These are phyloP conservation scores for Dipodomys stephensi DNA, from an alignment of 2,113 vertebrate genomes.

Conservation along the genomic window DNA sequence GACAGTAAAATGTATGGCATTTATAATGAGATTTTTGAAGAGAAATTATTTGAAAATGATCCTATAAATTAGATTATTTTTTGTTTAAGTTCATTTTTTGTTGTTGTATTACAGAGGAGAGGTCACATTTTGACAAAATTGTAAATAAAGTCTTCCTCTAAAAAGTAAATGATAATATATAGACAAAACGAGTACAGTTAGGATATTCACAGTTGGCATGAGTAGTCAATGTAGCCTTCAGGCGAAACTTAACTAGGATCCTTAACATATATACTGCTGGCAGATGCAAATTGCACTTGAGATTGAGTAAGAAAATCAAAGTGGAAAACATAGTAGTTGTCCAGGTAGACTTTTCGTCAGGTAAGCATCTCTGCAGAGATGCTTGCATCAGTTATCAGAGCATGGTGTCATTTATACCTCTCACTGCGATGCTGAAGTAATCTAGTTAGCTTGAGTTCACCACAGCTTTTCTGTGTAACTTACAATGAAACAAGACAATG, in stretches of 20 bases:
- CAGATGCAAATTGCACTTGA: not conserved
- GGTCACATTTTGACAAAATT: not conserved
- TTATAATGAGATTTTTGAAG: constrained; percentile 14
- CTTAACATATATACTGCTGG: not conserved
- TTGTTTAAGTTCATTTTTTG: not conserved
- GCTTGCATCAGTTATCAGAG: not conserved
- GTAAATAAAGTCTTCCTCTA: not conserved
- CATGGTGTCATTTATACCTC: not conserved
- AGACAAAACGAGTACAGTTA: not conserved
- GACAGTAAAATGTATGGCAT: not conserved
- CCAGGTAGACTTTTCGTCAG: not conserved
- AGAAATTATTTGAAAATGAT: not conserved
- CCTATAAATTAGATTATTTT: constrained; percentile 27
- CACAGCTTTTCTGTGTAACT: not conserved
- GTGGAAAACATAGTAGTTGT: not conserved
- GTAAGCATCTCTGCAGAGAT: not conserved
- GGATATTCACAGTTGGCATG: not conserved
- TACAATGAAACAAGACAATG: not conserved
- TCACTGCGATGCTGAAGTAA: not conserved
- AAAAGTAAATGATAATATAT: constrained; percentile 30
- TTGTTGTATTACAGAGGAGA: not conserved
- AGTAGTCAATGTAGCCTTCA: not conserved
- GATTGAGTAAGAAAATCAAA: constrained; percentile 10
- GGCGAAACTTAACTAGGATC: not conserved
- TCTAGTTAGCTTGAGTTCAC: not conserved